These are phyloP conservation scores for Isurus oxyrinchus DNA, from an alignment of 2,113 vertebrate genomes.

Conservation along the genomic window DNA sequence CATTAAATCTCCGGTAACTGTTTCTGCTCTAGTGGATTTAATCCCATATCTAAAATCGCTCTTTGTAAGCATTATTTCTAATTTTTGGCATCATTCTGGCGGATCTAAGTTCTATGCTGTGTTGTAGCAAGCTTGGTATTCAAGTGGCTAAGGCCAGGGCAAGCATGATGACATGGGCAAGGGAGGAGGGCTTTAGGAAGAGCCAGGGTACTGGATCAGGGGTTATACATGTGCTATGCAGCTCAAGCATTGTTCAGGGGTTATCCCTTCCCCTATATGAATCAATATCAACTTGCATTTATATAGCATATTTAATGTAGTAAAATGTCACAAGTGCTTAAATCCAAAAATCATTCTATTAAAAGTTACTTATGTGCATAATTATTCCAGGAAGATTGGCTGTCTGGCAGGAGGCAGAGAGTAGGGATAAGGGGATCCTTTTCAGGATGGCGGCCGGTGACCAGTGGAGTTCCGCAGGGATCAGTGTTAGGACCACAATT, in stretches of 20 bases:
- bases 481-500: too few species aligned
- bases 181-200: background rate
- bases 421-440: too few species aligned
- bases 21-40: background rate
- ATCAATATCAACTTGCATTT: background rate
- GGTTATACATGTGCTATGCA: background rate
- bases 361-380: background rate
- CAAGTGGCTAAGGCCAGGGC: background rate
- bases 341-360: background rate
- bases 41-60: background rate
- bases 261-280: background rate
- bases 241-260: background rate
- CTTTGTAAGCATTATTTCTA: background rate
- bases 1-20: background rate
- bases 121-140: background rate
- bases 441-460: too few species aligned
- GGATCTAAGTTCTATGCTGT: background rate
- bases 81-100: background rate
- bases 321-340: background rate
- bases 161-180: background rate
- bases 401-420: too few species aligned
- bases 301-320: background rate
- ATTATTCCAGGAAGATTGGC: background rate
- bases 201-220: background rate
- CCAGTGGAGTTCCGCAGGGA: too few species aligned